Conservation (phyloP, 2,888 invertebrate genomes). For the Eristalis tenax region DNA sequence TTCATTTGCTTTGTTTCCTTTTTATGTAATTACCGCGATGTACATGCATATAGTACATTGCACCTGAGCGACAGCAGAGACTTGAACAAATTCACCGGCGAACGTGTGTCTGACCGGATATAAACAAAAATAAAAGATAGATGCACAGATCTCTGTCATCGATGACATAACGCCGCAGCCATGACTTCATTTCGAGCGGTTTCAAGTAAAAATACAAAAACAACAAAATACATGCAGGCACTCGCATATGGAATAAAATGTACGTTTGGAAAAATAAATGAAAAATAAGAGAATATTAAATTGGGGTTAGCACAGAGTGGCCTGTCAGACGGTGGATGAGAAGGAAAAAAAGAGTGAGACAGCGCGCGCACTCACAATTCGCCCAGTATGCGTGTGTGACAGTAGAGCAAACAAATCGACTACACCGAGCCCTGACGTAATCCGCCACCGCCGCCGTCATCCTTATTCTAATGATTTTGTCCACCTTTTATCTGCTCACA, state of each 20-base stretch:
- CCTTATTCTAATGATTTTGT: conserved; percentile 52
- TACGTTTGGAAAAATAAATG: background rate
- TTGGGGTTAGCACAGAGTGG: conserved; percentile 42
- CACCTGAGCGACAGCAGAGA: conserved; percentile 35
- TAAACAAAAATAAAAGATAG: conserved; percentile 26
- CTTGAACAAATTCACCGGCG: conserved; percentile 39
- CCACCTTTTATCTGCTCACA: conserved; percentile 10
- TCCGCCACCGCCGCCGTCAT: conserved; percentile 27
- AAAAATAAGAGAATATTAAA: conserved; percentile 26
- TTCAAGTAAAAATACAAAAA: conserved; percentile 28
- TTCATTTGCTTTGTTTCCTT: conserved; percentile 10
- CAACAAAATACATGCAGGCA: background rate
- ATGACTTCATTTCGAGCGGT: conserved; percentile 54
- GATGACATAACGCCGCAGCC: conserved; percentile 61
- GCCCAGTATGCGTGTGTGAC: conserved; percentile 47
- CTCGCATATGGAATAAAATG: background rate
- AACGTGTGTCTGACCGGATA: conserved; percentile 17
- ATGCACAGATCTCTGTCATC: conserved; percentile 19
- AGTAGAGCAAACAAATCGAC: conserved; percentile 48
- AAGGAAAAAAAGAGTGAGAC: conserved; percentile 36
- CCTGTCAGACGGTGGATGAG: background rate
- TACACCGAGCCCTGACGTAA: conserved; percentile 54
- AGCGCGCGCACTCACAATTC: conserved; percentile 11
- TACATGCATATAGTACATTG: conserved; percentile 54
- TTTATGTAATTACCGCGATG: conserved; percentile 22